These are phyloP conservation scores for Rhagologus leucostigma DNA, from an alignment of 2,113 vertebrate species.

Conservation along the genomic window DNA sequence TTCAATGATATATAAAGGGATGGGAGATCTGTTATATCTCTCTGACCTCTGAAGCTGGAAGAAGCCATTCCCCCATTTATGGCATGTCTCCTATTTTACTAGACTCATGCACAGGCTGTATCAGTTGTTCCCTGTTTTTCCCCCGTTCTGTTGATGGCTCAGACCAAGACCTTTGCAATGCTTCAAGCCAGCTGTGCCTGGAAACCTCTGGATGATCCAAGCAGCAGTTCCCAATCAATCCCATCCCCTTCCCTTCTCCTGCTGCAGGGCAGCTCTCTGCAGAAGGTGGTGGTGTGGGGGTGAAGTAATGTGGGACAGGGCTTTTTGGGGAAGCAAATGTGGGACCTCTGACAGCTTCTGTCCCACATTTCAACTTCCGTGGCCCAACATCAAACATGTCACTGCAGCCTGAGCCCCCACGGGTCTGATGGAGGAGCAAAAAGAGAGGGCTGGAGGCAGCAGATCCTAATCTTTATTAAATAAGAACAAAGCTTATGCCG, in stretches of 20 bases:
- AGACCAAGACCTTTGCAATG: neutral
- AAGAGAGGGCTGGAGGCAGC: slow-evolving; percentile 67
- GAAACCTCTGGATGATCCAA: neutral
- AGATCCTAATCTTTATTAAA: slow-evolving; percentile 76
- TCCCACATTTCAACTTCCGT: slow-evolving; percentile 24
- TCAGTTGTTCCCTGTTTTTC: neutral
- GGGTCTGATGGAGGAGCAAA: slow-evolving; percentile 60
- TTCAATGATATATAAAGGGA: neutral
- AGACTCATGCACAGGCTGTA: neutral
- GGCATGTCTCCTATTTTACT: neutral
- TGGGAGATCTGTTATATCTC: neutral
- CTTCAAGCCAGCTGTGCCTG: neutral
- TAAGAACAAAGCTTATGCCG: slow-evolving; percentile 71
- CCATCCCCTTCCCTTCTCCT: neutral
- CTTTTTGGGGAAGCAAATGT: neutral
- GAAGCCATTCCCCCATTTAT: neutral
- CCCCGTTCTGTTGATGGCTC: neutral
- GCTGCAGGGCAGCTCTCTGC: neutral
- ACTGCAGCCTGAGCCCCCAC: slow-evolving; percentile 45
- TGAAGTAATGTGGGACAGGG: neutral
- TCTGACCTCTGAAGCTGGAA: neutral
- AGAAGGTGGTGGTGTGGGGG: neutral
- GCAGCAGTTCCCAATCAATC: neutral
- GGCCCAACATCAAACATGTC: slow-evolving; percentile 51
- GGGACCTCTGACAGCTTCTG: neutral